These are phyloP conservation scores for Sarcophilus harrisii DNA, from an alignment of 2,797 vertebrate genomes.

Conservation along the genomic window DNA sequence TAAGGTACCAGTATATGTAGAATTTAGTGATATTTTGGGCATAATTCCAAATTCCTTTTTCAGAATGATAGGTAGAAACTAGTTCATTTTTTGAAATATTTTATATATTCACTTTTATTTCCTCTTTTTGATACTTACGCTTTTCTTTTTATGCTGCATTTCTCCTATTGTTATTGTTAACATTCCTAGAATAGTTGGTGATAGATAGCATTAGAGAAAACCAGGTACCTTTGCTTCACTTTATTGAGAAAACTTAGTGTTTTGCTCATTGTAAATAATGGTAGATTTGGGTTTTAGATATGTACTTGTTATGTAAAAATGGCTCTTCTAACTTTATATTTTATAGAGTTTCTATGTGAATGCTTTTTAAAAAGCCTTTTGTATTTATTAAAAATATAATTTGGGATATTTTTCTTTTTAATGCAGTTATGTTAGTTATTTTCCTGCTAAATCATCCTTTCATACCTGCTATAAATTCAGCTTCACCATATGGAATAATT, in stretches of 20 bases:
- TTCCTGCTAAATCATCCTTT: neutral
- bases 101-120: neutral
- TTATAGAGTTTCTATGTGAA: neutral
- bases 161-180: too few species aligned
- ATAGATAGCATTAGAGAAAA: neutral
- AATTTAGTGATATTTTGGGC: neutral
- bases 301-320: neutral
- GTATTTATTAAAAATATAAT: neutral
- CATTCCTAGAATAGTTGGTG: too few species aligned
- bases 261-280: neutral
- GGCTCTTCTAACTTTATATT: neutral
- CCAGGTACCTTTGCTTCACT: neutral
- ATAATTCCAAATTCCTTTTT: neutral
- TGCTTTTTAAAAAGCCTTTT: neutral
- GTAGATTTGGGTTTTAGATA: neutral
- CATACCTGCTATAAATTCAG: neutral
- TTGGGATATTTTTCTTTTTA: neutral
- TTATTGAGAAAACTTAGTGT: neutral
- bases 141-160: neutral
- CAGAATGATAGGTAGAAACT: neutral
- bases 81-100: neutral
- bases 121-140: neutral
- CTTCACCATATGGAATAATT: neutral
- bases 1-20: neutral
- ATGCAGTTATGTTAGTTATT: neutral